These are phyloP conservation scores for Drosophila atroscutellata DNA, from an alignment of 2,888 invertebrate genomes.

Conservation along the genomic window DNA sequence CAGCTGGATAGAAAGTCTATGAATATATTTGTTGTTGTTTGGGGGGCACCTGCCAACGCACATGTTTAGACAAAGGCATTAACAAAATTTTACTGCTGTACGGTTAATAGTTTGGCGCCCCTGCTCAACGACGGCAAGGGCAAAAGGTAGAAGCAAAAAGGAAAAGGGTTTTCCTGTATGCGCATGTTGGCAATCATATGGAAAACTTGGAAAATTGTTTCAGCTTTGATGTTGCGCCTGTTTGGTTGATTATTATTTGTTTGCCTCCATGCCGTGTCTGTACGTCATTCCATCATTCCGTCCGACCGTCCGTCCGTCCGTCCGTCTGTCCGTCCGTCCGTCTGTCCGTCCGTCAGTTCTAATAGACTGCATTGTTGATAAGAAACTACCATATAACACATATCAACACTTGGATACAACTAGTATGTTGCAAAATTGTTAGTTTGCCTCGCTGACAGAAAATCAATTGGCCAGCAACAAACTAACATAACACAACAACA, in stretches of 20 bases:
- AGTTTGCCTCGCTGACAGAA: constrained; percentile 72
- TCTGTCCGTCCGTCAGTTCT: constrained; percentile 33
- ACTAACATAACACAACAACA: neutral
- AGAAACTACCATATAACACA: constrained; percentile 76
- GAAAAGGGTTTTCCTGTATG: constrained; percentile 40
- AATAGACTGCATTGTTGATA: constrained; percentile 79
- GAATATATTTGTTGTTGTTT: constrained; percentile 5
- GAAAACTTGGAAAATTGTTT: constrained; percentile 67
- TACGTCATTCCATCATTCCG: constrained; percentile 48
- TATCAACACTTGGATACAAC: constrained; percentile 71
- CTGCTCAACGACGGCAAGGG: constrained; percentile 17
- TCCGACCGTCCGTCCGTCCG: constrained; percentile 7
- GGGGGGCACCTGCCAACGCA: constrained; percentile 70
- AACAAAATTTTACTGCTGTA: constrained; percentile 82
- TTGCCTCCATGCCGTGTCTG: constrained; percentile 70
- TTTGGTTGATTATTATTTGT: constrained; percentile 67
- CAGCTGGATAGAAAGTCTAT: constrained; percentile 27
- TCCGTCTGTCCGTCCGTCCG: constrained; percentile 7
- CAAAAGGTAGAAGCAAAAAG: neutral
- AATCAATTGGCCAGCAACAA: constrained; percentile 63
- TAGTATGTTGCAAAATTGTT: constrained; percentile 64
- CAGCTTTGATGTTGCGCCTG: constrained; percentile 68
- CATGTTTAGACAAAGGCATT: constrained; percentile 76
- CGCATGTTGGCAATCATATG: constrained; percentile 69
- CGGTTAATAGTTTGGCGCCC: constrained; percentile 79